Evolutionary conservation across 2,888 invertebrate genomes (phyloP).

Genomic region (Caenorhabditis panamensis): DNA sequence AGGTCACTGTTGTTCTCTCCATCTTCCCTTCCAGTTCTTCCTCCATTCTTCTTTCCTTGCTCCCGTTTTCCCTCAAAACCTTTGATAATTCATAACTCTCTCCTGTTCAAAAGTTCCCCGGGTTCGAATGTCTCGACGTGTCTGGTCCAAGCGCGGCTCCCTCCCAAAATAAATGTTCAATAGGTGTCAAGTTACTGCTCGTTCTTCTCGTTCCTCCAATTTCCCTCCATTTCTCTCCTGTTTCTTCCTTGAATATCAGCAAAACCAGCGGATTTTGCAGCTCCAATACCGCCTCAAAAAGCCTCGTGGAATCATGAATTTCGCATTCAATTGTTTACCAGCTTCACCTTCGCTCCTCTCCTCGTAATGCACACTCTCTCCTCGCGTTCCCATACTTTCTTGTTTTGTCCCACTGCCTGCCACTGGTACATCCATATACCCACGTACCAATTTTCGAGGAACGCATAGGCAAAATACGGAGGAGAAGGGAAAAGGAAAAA

Average conservation of each 20-base stretch:
- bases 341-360: constrained; percentile 18
- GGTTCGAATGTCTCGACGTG: too few species aligned
- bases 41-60: too few species aligned
- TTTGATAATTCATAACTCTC: too few species aligned
- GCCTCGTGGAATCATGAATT: constrained; percentile 28
- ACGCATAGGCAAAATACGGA: background rate
- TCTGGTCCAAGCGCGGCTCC: too few species aligned
- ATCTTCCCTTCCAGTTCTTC: too few species aligned
- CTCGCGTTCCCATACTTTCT: background rate
- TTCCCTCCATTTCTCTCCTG: background rate
- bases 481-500: background rate
- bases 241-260: too few species aligned
- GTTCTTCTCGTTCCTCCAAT: background rate
- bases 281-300: too few species aligned
- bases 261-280: too few species aligned
- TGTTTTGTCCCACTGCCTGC: background rate
- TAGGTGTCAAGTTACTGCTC: background rate
- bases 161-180: background rate
- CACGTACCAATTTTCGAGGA: constrained; percentile 23
- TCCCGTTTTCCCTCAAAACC: too few species aligned
- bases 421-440: constrained; percentile 5
- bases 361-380: constrained; percentile 25
- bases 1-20: too few species aligned
- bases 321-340: constrained; percentile 49
- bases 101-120: too few species aligned